phyloP scores from a whole-genome alignment of 2,888 invertebrate genomes.

The Cerceris rybyensis region DNA sequence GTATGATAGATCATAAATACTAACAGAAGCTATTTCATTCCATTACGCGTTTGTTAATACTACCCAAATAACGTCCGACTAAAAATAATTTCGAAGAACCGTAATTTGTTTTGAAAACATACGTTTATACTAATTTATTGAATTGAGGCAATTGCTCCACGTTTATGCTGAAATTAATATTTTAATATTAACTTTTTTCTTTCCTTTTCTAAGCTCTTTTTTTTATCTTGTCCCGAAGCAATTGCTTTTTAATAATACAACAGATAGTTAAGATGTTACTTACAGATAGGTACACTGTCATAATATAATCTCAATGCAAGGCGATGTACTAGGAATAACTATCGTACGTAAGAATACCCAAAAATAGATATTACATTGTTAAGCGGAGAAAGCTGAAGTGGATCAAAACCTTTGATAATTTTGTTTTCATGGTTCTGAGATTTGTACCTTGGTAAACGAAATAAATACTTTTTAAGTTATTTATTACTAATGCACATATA shows the following conservation, averaged over 20 bases:
- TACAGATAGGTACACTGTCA: constrained; percentile 12
- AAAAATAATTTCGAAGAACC: background rate
- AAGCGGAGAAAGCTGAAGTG: constrained; percentile 41
- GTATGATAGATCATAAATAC: constrained; percentile 38
- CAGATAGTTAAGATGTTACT: background rate
- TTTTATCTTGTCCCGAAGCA: background rate
- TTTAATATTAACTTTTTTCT: background rate
- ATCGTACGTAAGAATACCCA: constrained; percentile 40
- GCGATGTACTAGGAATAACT: constrained; percentile 57
- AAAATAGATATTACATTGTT: constrained; percentile 40
- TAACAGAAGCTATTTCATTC: constrained; percentile 58
- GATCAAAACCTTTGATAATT: constrained; percentile 49
- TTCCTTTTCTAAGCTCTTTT: background rate
- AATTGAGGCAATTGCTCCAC: background rate
- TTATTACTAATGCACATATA: constrained; percentile 74
- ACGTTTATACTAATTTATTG: constrained; percentile 24
- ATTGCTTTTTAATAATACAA: background rate
- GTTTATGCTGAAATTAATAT: background rate
- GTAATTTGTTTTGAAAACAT: background rate
- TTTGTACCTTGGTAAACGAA: constrained; percentile 63
- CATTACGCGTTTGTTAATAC: constrained; percentile 46
- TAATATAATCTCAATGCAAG: constrained; percentile 58
- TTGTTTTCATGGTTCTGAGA: constrained; percentile 57
- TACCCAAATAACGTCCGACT: background rate
- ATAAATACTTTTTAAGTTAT: constrained; percentile 74